These are phyloP conservation scores for Eulemur macaco DNA, from an alignment of 2,113 vertebrate genomes.

Conservation along the genomic window DNA sequence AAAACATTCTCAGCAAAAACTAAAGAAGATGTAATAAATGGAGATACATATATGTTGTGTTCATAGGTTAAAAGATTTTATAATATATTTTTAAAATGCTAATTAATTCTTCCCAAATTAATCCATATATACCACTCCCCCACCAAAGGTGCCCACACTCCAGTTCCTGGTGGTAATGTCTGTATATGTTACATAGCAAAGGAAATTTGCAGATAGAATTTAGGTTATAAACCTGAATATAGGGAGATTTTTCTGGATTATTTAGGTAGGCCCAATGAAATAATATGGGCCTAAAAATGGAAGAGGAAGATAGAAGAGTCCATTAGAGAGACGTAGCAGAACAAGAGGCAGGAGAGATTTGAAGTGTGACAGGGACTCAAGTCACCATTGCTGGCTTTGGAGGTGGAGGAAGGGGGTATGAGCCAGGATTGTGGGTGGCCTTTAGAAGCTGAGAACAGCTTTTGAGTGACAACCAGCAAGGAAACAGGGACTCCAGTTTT, in stretches of 20 bases:
- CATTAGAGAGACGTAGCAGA: not conserved
- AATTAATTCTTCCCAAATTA: not conserved
- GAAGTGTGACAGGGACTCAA: not conserved
- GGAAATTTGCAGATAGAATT: not conserved
- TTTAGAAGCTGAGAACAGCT: not conserved
- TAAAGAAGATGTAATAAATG: not conserved
- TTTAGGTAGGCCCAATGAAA: not conserved
- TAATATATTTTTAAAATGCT: not conserved
- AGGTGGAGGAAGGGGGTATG: not conserved
- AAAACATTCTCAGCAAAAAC: not conserved
- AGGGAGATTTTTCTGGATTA: not conserved
- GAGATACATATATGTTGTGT: not conserved
- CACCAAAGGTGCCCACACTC: not conserved
- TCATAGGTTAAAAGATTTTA: not conserved
- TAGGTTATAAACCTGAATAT: not conserved
- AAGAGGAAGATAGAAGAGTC: not conserved
- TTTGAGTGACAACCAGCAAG: not conserved
- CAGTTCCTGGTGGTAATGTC: not conserved
- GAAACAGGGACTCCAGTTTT: not conserved
- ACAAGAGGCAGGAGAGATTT: not conserved
- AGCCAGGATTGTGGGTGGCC: not conserved
- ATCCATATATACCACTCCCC: not conserved
- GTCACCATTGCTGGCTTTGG: not conserved
- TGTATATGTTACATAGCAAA: not conserved
- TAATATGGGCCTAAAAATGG: not conserved